phyloP scores from a whole-genome alignment of 2,797 vertebrate genomes.

The Semotilus atromaculatus region DNA sequence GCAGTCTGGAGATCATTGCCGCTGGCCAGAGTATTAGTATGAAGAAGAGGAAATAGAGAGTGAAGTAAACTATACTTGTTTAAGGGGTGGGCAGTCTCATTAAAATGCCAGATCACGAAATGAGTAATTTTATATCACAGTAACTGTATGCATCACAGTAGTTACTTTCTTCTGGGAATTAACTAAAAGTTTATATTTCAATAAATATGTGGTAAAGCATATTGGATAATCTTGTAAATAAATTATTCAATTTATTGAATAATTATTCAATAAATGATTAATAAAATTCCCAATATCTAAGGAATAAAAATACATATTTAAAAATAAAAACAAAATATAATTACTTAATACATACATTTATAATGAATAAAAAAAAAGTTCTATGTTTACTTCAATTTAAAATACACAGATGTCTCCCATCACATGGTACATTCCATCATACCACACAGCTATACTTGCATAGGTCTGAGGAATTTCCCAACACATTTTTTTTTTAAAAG shows the following conservation, averaged over 20 bases:
- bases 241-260: no score
- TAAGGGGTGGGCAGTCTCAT: not conserved
- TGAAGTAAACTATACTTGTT: not conserved
- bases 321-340: not conserved
- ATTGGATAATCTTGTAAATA: not conserved
- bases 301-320: not conserved
- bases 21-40: not conserved
- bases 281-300: not conserved
- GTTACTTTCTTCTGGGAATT: not conserved
- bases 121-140: not conserved
- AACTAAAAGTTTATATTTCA: not conserved
- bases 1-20: not conserved
- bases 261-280: not conserved
- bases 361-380: not conserved
- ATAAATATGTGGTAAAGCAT: not conserved
- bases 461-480: not conserved
- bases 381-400: not conserved
- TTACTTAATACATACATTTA: not conserved
- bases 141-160: not conserved
- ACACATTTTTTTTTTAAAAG: not conserved
- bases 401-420: not conserved
- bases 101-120: not conserved
- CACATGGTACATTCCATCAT: not conserved
- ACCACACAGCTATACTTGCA: not conserved
- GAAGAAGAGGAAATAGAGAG: slow-evolving; percentile 12